These are phyloP conservation scores for Pipa parva DNA, from an alignment of 2,113 vertebrate species.

Conservation along the genomic window DNA sequence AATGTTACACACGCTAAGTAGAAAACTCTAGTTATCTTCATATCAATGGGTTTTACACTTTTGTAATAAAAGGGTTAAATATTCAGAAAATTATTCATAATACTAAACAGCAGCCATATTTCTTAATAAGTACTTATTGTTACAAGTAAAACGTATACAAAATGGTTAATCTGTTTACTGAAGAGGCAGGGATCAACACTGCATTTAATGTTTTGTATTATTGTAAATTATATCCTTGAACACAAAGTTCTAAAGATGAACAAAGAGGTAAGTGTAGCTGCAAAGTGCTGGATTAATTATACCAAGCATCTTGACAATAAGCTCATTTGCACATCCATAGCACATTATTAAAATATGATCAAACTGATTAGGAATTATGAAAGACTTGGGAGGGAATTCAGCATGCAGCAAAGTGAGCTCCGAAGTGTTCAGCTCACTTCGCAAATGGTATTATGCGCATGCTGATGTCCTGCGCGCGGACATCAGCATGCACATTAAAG, in stretches of 20 bases:
- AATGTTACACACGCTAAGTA: too few relatives aligned
- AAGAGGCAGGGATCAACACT: constrained; percentile 26
- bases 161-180: constrained; percentile 42
- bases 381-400: too few relatives aligned
- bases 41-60: too few relatives aligned
- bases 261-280: constrained; percentile 43
- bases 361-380: constrained; percentile 31
- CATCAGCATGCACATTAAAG: too few relatives aligned
- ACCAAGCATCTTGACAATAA: constrained; percentile 21
- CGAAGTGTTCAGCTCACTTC: too few relatives aligned
- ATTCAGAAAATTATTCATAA: neutral
- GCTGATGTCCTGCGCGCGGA: too few relatives aligned
- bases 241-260: constrained; percentile 48
- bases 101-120: constrained; percentile 1
- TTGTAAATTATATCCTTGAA: constrained; percentile 46
- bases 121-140: constrained; percentile 41
- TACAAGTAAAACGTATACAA: constrained; percentile 34
- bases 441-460: too few relatives aligned
- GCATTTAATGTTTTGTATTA: constrained; percentile 43
- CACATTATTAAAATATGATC: constrained; percentile 36
- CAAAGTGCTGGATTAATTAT: constrained; percentile 51
- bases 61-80: constrained; percentile 1
- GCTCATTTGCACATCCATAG: constrained; percentile 46
- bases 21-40: too few relatives aligned
- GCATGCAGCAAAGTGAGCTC: too few relatives aligned